Evolutionary conservation across 1,140 invertebrate genomes (phyloP), one percentile per base, ranked within the genome.

Genomic region (Neotoxoptera formosana): DNA sequence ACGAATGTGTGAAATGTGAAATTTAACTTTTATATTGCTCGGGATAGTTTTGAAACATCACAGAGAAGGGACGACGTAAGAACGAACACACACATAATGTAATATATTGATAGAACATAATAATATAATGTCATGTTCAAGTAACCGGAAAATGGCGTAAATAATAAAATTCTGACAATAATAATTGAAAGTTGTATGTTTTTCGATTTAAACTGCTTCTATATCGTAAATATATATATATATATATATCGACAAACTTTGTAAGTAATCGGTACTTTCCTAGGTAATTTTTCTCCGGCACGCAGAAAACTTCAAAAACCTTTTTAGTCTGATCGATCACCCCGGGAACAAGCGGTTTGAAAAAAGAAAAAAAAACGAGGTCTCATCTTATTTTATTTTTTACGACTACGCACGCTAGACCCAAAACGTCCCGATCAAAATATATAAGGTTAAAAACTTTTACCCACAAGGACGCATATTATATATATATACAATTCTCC

Each of bases 291-390:
- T 83, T 83, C 36, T 83, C 9, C 23, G 36, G 17, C 30, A 30
- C 60, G 60, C 36, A 36, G 81, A 83, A 83, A 83, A 83, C 60
- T 76, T 34, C 81, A 83, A 83, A 83, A 83, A 83, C n/a, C 81
- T 83, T 83, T 83, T 83, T 41, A 83, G 36, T 83, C 36, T 83
- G 81, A 83, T 83, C 20, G 81, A 83, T 83, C 81, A 83, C 81
- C 41, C 21, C 34, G 21, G 36, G 7, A 83, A 83, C 81, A 83
- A 41, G 41, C n/a, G 21, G 81, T 83, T 83, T 34, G 9, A 41
- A 83, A 17, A 7, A 41, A 34, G 9, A 83, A 83, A 81, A 81
- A 34, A 81, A 83, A 83, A 36, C 20, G 36, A 21, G 34, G 21
- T 83, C 81, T 41, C 81, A 36, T 36, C 34, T 36, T 83, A 36